Conservation (phyloP, 1,140 invertebrate genomes). For the Drosophila insularis region DNA sequence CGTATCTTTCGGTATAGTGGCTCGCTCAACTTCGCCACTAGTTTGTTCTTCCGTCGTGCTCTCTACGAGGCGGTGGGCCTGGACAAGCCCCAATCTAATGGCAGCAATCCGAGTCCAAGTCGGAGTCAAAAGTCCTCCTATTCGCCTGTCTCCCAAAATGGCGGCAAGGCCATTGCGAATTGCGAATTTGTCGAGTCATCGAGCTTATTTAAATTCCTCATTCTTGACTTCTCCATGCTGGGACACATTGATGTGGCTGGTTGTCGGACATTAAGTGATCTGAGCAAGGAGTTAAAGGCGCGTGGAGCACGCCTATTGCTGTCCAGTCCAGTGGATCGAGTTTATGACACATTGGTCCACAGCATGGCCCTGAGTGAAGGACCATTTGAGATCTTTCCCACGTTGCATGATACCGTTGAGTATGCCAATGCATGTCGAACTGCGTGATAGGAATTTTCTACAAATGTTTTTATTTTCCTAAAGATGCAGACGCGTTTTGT, state of each 20-base stretch:
- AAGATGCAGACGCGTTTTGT: conserved; percentile 35
- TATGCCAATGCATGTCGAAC: conserved; percentile 73
- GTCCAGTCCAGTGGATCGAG: conserved; percentile 72
- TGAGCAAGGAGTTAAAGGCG: conserved; percentile 68
- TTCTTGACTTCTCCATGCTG: conserved; percentile 75
- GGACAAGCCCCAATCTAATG: conserved; percentile 36
- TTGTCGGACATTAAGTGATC: conserved; percentile 63
- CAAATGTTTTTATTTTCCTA: neutral
- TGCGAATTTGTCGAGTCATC: conserved; percentile 21
- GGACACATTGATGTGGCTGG: conserved; percentile 79
- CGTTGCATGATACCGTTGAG: conserved; percentile 78
- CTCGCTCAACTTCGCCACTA: conserved; percentile 78
- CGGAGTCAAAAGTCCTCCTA: conserved; percentile 39
- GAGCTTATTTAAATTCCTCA: conserved; percentile 48
- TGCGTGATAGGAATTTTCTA: conserved; percentile 51
- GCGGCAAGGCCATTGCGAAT: conserved; percentile 27
- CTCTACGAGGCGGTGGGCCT: conserved; percentile 64
- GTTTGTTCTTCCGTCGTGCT: conserved; percentile 63
- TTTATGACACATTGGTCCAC: conserved; percentile 77
- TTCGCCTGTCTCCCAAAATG: conserved; percentile 54
- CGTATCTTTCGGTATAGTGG: conserved; percentile 79
- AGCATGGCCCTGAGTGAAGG: conserved; percentile 77
- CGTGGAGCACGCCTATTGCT: conserved; percentile 61
- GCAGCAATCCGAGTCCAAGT: conserved; percentile 22
- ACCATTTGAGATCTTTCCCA: conserved; percentile 77